Evolutionary conservation across 2,113 vertebrate species (phyloP).

Genomic region (Scytalopus superciliaris): DNA sequence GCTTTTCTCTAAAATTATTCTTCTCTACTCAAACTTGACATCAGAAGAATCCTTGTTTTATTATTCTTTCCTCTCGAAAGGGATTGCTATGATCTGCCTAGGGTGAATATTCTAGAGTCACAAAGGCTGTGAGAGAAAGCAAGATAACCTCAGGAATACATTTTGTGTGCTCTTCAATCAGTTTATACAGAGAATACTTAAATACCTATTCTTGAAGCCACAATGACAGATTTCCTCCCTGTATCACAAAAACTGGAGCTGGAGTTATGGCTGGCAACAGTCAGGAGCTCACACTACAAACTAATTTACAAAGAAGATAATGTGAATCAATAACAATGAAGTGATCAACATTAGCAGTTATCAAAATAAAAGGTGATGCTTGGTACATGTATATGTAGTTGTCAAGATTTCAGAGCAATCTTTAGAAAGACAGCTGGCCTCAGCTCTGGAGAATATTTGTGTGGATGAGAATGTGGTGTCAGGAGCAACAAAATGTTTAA

Average conservation of each 20-base stretch:
- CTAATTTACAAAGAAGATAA: neutral
- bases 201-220: neutral
- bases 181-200: neutral
- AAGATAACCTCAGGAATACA: neutral
- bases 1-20: neutral
- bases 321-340: neutral
- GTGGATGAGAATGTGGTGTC: neutral
- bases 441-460: neutral
- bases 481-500: neutral
- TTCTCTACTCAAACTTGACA: neutral
- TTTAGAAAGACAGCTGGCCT: neutral
- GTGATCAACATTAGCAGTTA: neutral
- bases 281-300: neutral
- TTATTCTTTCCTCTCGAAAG: neutral
- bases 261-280: neutral
- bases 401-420: neutral
- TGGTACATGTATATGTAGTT: fast-evolving
- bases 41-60: neutral
- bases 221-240: neutral
- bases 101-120: neutral
- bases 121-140: neutral
- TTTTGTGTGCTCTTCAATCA: neutral
- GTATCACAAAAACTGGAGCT: neutral
- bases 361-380: neutral
- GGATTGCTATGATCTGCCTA: neutral